These are phyloP conservation scores for Nasalis larvatus DNA, from an alignment of 2,113 vertebrate genomes.

Conservation along the genomic window DNA sequence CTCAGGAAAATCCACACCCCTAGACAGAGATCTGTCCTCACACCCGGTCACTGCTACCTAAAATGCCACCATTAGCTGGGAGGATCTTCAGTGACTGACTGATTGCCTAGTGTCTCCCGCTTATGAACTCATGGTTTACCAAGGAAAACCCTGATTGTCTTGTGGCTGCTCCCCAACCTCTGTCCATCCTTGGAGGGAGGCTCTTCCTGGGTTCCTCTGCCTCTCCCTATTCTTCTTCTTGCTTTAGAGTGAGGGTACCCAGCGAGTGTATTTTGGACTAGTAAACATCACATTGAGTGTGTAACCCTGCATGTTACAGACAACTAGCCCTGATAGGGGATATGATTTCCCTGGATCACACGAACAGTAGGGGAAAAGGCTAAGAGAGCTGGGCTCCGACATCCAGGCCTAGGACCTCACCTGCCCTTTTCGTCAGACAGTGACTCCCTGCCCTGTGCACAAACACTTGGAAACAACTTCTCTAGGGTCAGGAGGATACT, in stretches of 20 bases:
- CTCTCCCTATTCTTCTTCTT: background rate
- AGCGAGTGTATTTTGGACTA: background rate
- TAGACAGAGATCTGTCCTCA: background rate
- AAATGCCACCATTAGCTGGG: background rate
- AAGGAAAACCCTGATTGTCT: background rate
- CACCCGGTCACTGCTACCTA: background rate
- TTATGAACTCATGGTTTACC: background rate
- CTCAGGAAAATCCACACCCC: background rate
- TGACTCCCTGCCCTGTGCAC: background rate
- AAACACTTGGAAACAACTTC: background rate
- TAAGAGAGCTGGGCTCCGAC: background rate
- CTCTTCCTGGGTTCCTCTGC: background rate
- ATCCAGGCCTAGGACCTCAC: background rate
- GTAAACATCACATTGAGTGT: background rate
- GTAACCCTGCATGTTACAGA: background rate
- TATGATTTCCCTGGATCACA: background rate
- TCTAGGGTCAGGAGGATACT: background rate
- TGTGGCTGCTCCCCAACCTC: background rate
- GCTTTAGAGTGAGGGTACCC: background rate
- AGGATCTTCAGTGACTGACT: background rate
- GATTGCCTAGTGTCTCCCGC: background rate
- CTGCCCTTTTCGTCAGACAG: background rate
- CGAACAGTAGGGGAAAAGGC: rapidly evolving
- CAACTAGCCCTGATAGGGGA: background rate
- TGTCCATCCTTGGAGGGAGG: background rate